A percentile compares a stretch with the other conserved stretches of the same genome.
Conservation (phyloP, 2,113 vertebrate species). For the Tichodroma muraria region DNA sequence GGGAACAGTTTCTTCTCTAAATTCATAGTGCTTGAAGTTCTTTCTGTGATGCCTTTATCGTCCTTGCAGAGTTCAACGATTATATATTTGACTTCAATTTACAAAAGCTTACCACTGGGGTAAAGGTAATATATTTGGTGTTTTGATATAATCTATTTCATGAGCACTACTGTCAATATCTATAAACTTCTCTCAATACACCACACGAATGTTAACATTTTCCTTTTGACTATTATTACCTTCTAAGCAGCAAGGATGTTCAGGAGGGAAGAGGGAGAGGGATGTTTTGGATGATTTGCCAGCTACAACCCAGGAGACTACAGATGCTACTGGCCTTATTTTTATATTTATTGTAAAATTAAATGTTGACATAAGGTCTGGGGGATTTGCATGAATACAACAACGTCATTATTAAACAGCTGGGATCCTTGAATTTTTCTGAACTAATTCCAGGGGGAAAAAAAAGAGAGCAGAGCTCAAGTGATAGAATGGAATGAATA, state of each 20-base stretch:
- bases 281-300: slow-evolving; percentile 9
- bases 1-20: slow-evolving; percentile 15
- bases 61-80: slow-evolving; percentile 31
- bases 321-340: slow-evolving; percentile 25
- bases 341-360: slow-evolving; percentile 64
- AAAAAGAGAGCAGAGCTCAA: background rate
- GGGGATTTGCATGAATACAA: slow-evolving; percentile 54
- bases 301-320: slow-evolving; percentile 34
- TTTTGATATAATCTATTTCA: slow-evolving; percentile 48
- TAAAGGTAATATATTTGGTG: slow-evolving; percentile 42
- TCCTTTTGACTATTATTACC: slow-evolving; percentile 45
- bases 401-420: slow-evolving; percentile 55
- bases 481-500: slow-evolving; percentile 27
- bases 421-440: slow-evolving; percentile 46
- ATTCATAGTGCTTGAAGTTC: background rate
- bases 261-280: background rate
- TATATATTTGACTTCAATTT: slow-evolving; percentile 65
- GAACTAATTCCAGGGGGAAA: background rate
- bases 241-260: slow-evolving; percentile 41
- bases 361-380: slow-evolving; percentile 58
- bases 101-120: slow-evolving; percentile 41
- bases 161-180: slow-evolving; percentile 63
- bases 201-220: slow-evolving; percentile 58
- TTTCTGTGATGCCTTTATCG: slow-evolving; percentile 38
- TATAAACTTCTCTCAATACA: slow-evolving; percentile 61